A percentile compares a stretch with the other conserved stretches of the same genome.
phyloP scores from a whole-genome alignment of 2,113 vertebrate species.

The Xenopus borealis region DNA sequence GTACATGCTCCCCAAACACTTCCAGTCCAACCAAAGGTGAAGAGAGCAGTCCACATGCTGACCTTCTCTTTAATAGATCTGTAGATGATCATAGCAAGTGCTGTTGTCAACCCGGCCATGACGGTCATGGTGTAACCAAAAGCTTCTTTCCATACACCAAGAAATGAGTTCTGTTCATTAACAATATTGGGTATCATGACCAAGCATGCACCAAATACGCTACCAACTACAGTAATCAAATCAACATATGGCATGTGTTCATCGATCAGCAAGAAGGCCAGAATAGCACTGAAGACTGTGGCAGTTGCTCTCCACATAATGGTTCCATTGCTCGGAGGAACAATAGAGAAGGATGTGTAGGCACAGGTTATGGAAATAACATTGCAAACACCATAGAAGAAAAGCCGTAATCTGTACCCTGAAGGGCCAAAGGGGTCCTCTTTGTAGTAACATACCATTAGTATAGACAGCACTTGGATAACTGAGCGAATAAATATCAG shows the following conservation, averaged over 20 bases:
- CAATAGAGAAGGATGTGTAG: constrained; percentile 96
- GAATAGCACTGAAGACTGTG: constrained; percentile 89
- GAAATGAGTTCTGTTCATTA: constrained; percentile 81
- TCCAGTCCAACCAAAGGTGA: constrained; percentile 97
- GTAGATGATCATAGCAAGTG: constrained; percentile 96
- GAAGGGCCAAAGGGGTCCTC: constrained; percentile 92
- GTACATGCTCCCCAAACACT: constrained; percentile 92
- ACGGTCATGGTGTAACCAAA: constrained; percentile 97
- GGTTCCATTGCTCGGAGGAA: constrained; percentile 93
- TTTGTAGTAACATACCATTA: constrained; percentile 85
- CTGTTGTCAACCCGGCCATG: constrained; percentile 91
- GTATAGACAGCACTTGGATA: constrained; percentile 86
- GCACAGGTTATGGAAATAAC: constrained; percentile 97
- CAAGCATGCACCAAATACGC: constrained; percentile 87
- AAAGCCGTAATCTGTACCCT: constrained; percentile 86
- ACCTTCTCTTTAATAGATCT: constrained; percentile 91
- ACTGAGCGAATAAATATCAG: constrained; percentile 95
- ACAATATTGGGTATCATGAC: constrained; percentile 93
- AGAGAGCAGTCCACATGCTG: constrained; percentile 97
- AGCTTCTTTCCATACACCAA: constrained; percentile 93
- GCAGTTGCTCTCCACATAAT: constrained; percentile 97
- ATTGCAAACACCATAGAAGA: constrained; percentile 94
- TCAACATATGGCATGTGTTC: constrained; percentile 87
- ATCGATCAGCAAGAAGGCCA: constrained; percentile 91
- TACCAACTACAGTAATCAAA: constrained; percentile 81